Evolutionary conservation across 1,140 invertebrate genomes (phyloP), one percentile per base, ranked within the genome.

Genomic region (Melitaea cinxia): DNA sequence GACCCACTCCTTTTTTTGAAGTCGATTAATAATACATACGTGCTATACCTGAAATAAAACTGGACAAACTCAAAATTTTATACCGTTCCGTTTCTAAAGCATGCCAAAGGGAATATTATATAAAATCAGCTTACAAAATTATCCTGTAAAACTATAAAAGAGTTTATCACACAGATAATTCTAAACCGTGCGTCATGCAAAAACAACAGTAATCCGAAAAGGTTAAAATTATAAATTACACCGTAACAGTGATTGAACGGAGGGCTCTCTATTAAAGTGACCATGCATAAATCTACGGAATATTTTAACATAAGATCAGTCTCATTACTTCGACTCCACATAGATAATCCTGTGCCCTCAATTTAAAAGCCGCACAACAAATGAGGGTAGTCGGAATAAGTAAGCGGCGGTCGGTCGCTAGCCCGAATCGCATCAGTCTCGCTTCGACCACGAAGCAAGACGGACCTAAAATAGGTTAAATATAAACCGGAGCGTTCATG

Each of bases 351-450:
- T 21, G 64, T 58, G 77, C 73, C 73, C 75, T 80, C 80, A 78
- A 84, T 87, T 83, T 85, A 84, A 83, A 85, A 86, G 70, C 69
- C 73, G 71, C 69, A 55, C 63, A 78, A 87, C 75, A 85, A 86
- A 89, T 89, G 84, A 85, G 78, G 86, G 86, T 89, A 85, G 65
- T 72, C 71, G 28, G 65, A 68, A 79, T 87, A 89, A 89, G 72
- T 85, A 85, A 89, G 42, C 64, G 42, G 80, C 65, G 84, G 84
- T 89, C 80, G 33, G 59, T 65, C 50, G 47, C 54, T 28, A 57
- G 65, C 47, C 77, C 78, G 59, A 68, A 79, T 73, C 65, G 58
- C 71, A 78, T 78, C 73, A 76, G 63, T 76, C 63, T 69, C 21
- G 56, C 72, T 68, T 75, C 72, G 77, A 77, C 75, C 70, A 10